Base-by-base conservation (phyloP, 2,888 invertebrate genomes). In the Nomada ruficornis region DNA sequence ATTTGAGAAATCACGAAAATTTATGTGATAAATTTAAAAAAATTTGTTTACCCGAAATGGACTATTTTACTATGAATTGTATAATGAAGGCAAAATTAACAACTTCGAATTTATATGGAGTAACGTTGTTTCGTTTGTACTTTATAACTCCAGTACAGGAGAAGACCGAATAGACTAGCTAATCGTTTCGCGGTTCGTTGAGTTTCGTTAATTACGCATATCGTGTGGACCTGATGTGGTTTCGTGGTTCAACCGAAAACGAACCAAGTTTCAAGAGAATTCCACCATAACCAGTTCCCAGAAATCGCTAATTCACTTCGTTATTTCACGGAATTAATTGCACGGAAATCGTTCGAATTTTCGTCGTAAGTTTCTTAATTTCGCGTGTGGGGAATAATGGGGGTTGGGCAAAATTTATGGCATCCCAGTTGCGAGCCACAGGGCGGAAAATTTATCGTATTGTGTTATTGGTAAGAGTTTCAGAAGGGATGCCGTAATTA, bases 201-300 rank as follows among this genome's bases (percentile, higher is more conserved):
- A 36, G 36, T 59, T 67, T 59, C 62, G 50, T 74, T 65, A 74
- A 73, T 73, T 64, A 64, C 26, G 72, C 55, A 73, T 42, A 47
- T 42, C 18, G 23, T 36, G 54, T 71, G 13, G 42, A 23, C 29
- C 20, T 4, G 10, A 3, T 15, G 13, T 9, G 26, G 65, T 74
- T 59, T 50, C n/a, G 65, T 10, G 65, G 50, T 36, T 36, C 23
- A 47, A 18, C 15, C 47, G n/a, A 7, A 42, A 36, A 54, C 52
- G 13, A 23, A n/a, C 5, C 20, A 4, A 13, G n/a, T 47, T 59
- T 44, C 15, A 15, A 50, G n/a, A 36, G 60, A 60, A 29, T 29
- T n/a, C n/a, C 9, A 18, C 42, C 15, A 15, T 29, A 50, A 13
- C 10, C 11, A 20, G 59, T 50, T 50, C 36, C 26, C 26, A 54